Evolutionary conservation across 2,888 invertebrate species (phyloP).

Genomic region (Oligia strigilis): DNA sequence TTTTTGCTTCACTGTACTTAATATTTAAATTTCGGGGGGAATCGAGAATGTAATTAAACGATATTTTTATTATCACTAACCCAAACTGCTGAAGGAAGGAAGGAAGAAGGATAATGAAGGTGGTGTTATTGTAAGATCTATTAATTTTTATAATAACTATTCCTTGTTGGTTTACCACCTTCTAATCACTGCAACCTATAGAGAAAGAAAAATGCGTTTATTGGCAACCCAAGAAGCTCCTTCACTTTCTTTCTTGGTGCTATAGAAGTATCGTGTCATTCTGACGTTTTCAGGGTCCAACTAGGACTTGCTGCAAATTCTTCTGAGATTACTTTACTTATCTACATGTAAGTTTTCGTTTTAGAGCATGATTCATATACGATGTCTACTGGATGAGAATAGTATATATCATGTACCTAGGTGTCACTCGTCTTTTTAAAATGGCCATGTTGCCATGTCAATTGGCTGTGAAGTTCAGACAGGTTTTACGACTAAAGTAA

Average conservation of each 20-base stretch:
- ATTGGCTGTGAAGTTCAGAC: neutral
- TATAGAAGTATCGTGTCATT: neutral
- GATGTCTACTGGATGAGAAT: constrained; percentile 1
- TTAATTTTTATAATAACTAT: neutral
- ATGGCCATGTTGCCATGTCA: neutral
- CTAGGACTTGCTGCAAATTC: neutral
- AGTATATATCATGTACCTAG: neutral
- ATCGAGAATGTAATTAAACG: too few species aligned
- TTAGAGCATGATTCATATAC: neutral
- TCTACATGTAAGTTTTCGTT: neutral
- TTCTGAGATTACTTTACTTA: neutral
- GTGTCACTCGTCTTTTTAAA: neutral
- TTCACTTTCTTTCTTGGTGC: neutral
- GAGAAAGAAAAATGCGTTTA: neutral
- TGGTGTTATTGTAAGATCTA: too few species aligned
- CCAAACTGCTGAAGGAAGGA: neutral
- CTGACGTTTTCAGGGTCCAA: neutral
- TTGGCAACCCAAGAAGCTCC: neutral
- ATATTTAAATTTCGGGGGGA: too few species aligned
- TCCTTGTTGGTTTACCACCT: too few species aligned
- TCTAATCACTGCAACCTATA: neutral
- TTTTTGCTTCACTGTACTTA: too few species aligned
- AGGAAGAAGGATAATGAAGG: neutral
- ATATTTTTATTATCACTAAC: too few species aligned
- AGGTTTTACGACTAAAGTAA: neutral